Evolutionary conservation across 2,113 vertebrate genomes (phyloP), one percentile per base, ranked within the genome.

Genomic region (Nesoenas mayeri): DNA sequence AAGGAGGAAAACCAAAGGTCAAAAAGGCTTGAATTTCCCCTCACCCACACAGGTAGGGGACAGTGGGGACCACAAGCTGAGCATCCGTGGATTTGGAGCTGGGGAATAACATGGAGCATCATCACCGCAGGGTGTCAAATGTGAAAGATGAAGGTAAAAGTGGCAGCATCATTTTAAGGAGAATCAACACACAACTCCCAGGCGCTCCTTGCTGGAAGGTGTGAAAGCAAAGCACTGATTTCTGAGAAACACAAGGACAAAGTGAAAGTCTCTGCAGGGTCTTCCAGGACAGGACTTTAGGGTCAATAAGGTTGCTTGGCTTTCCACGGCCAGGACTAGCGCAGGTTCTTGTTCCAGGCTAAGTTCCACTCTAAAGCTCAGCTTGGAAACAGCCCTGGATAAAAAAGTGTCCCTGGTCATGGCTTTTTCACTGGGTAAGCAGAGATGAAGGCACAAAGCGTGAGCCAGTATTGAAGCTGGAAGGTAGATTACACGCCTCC

Each of bases 61-160:
- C 3, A 3, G 12, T 1, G 1, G 28, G 47, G 15, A 12, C 6
- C 56, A 47, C 3, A 6, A 40, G 51, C 2, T 1, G 3, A n/a
- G 65, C 7, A 50, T 17, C 24, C 5, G 2, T 13, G 34, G 66
- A 67, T 69, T 88, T 47, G 50, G 17, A 79, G 48, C 5, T 81
- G 69, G 60, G 34, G 85, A 89, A 86, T 15, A 44, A 81, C 0
- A 13, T 25, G 16, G 32, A 36, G 61, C 53, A 19, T 19, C 65
- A 47, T 47, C 44, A 47, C 44, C 44, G 18, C 44, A 47, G 29
- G 50, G 31, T 57, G 64, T 5, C 3, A 1, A 48, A 83, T 6
- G 15, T 6, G 32, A 18, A 83, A 65, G 47, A 20, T 4, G 6
- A 74, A 79, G 62, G 36, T 14, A 53, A 24, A 92, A 83, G 58